Evolutionary conservation across 2,113 vertebrate species (phyloP), one percentile per base, ranked within the genome.

Genomic region (Neofelis nebulosa): DNA sequence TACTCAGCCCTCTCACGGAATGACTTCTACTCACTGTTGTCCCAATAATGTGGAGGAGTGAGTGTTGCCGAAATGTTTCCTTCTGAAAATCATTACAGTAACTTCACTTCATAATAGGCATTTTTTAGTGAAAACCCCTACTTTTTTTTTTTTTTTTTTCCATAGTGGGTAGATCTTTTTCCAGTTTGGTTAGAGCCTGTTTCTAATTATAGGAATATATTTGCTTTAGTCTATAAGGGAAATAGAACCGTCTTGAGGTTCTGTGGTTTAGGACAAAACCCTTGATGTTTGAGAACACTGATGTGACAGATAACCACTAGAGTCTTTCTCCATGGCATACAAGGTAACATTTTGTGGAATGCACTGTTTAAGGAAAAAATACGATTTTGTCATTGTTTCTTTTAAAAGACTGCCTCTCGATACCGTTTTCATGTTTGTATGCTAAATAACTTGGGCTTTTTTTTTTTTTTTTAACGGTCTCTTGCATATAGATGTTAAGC

Each of bases 181-280:
- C 52, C 29, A 50, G 1, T 79, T 85, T 96, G 80, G 52, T 57
- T 36, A 76, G 23, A 90, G 23, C 68, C 82, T 50, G 5, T 74
- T 96, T 92, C 65, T 91, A 85, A 86, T 91, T 50, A 91, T 4
- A 55, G 76, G 52, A 52, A 29, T 36, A 2, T 7, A 41, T 76
- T 92, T 89, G 9, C 63, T 83, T 78, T 65, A 65, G 61, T 80
- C 19, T 52, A 9, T 55, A 33, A 33, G 65, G 83, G 80, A 91
- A 89, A 93, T 94, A 14, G 5, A 50, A 68, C 95, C 76, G 41
- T 65, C 76, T 88, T 69, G 65, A 90, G 45, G 38, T 71, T 81
- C 87, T 95, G 55, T 87, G 90, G 80, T 45, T 90, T 81, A 88
- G 95, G 66, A 38, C 25, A 92, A 95, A 97, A 81, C 29, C 48